Evolutionary conservation across 2,888 invertebrate species (phyloP).

Genomic region (Elgonia sp.): DNA sequence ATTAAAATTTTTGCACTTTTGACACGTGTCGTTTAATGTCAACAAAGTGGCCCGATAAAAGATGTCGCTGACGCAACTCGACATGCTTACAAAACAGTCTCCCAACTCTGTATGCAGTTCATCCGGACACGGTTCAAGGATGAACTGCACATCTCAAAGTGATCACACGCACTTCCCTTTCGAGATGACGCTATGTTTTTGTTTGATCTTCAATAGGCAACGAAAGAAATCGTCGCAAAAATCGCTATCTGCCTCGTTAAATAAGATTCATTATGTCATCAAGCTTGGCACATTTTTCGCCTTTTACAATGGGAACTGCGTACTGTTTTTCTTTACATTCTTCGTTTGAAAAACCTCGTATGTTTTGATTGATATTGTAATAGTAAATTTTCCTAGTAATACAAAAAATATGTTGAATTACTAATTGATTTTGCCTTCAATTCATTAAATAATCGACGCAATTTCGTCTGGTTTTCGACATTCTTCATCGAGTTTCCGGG

Average conservation of each 20-base stretch:
- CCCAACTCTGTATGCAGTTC: slow-evolving; percentile 48
- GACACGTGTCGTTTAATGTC: slow-evolving; percentile 61
- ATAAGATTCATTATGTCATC: slow-evolving; percentile 37
- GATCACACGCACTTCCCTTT: slow-evolving; percentile 63
- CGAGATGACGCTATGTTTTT: slow-evolving; percentile 63
- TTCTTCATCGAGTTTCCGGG: slow-evolving; percentile 37
- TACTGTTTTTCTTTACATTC: no score
- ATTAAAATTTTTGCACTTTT: slow-evolving; percentile 57
- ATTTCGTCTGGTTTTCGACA: not conserved
- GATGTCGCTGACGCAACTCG: slow-evolving; percentile 67
- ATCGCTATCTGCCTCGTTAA: slow-evolving; percentile 51
- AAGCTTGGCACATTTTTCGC: not conserved
- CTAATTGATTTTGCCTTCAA: no score
- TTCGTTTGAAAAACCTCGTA: no score
- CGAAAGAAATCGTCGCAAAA: slow-evolving; percentile 52
- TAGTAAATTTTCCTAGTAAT: no score
- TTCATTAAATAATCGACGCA: no score
- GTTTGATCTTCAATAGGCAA: slow-evolving; percentile 48
- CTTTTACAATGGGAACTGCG: no score
- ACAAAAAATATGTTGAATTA: no score
- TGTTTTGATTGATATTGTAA: no score
- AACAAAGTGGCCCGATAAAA: slow-evolving; percentile 65
- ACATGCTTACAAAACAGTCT: slow-evolving; percentile 68
- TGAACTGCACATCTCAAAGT: slow-evolving; percentile 58
- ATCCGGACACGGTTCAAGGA: slow-evolving; percentile 71